phyloP scores from a whole-genome alignment of 2,113 vertebrate genomes.

The Baryphthengus martii region DNA sequence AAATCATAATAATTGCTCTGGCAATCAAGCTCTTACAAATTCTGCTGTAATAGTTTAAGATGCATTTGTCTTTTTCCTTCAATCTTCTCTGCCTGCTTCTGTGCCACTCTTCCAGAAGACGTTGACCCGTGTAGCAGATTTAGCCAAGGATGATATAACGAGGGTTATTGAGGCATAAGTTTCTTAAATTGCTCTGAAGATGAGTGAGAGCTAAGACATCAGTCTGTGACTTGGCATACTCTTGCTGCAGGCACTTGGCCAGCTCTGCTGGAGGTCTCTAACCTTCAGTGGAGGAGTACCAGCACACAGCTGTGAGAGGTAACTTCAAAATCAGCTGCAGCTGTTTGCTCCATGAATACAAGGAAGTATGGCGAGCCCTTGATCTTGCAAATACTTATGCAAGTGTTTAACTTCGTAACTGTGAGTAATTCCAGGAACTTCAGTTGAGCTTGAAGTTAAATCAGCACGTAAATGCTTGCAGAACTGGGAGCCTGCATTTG shows the following conservation, averaged over 20 bases:
- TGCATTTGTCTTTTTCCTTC: neutral
- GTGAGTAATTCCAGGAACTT: constrained; percentile 24
- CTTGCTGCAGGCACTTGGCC: neutral
- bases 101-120: neutral
- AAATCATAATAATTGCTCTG: neutral
- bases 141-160: accelerated
- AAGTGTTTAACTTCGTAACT: constrained; percentile 1
- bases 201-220: neutral
- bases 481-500: neutral
- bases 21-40: neutral
- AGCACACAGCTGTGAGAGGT: constrained; percentile 28
- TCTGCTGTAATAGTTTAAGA: neutral
- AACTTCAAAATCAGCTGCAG: constrained; percentile 37
- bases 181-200: neutral
- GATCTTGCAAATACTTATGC: neutral
- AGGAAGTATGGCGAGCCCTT: neutral
- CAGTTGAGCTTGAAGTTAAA: neutral
- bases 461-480: neutral
- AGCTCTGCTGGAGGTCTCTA: neutral
- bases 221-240: neutral
- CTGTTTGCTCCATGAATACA: neutral
- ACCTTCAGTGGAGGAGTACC: neutral
- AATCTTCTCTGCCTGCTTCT: neutral
- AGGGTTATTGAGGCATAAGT: neutral
- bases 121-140: neutral